Percentiles rank a stretch among this genome's conserved stretches.
Conservation (phyloP, 2,797 vertebrate genomes). For the Chloroceryle amazona region DNA sequence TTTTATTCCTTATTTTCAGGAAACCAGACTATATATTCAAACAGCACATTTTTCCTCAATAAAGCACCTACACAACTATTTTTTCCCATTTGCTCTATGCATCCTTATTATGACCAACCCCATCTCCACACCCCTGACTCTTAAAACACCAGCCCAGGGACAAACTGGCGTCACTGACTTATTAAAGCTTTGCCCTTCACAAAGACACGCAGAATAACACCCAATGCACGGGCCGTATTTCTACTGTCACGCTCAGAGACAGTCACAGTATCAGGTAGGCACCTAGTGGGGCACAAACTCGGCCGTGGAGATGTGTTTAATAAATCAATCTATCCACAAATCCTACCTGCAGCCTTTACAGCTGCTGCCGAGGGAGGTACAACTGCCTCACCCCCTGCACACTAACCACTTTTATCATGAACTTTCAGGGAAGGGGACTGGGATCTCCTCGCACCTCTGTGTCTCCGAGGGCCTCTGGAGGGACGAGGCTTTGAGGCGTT, state of each 20-base stretch:
- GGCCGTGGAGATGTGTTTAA: neutral
- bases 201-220: neutral
- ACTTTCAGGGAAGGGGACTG: neutral
- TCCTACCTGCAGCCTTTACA: neutral
- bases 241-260: rapidly evolving
- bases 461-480: slow-evolving; percentile 51
- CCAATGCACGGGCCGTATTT: neutral
- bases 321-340: neutral
- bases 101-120: neutral
- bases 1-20: neutral
- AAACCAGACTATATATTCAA: neutral
- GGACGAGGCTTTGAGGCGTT: slow-evolving; percentile 77
- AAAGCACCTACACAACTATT: neutral
- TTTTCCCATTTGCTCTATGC: neutral
- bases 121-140: neutral
- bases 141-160: neutral
- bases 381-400: neutral
- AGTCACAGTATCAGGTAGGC: neutral
- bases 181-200: neutral
- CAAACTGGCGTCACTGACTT: rapidly evolving
- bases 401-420: neutral
- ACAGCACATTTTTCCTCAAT: neutral
- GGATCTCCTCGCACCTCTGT: neutral
- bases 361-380: neutral
- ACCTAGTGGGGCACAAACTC: neutral